Percentiles rank a stretch among this genome's conserved stretches.
These are phyloP conservation scores for Drosophila navojoa DNA, from an alignment of 1,140 invertebrate genomes.

Conservation along the genomic window DNA sequence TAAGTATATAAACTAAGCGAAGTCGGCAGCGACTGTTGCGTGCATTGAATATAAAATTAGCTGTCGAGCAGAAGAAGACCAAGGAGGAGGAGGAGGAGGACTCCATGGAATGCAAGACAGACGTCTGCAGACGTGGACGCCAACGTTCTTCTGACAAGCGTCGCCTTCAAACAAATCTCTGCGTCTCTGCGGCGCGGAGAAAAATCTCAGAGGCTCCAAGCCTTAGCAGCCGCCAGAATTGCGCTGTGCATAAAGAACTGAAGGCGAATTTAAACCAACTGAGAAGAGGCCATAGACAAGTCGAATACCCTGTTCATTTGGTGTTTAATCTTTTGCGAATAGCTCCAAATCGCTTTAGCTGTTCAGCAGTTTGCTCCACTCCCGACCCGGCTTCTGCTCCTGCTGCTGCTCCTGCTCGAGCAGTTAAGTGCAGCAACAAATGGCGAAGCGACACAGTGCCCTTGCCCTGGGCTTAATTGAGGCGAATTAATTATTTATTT, in stretches of 20 bases:
- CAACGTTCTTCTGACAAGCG: conserved; percentile 41
- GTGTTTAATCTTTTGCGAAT: too few relatives aligned
- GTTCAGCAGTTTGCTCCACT: background rate
- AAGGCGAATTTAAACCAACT: too few relatives aligned
- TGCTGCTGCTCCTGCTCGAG: too few relatives aligned
- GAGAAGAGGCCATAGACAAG: too few relatives aligned
- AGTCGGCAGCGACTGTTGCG: conserved; percentile 67
- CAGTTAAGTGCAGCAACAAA: conserved; percentile 9
- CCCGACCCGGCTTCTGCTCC: background rate
- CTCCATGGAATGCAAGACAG: background rate
- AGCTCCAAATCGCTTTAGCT: conserved; percentile 2
- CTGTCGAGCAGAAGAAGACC: background rate
- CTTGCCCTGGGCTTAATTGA: conserved; percentile 63
- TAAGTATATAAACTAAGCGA: conserved; percentile 61
- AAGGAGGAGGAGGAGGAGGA: background rate
- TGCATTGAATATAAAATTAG: conserved; percentile 80
- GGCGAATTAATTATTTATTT: conserved; percentile 83
- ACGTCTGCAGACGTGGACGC: conserved; percentile 31
- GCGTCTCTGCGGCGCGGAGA: background rate
- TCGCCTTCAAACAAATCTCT: conserved; percentile 40
- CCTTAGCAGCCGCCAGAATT: conserved; percentile 38
- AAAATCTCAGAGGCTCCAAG: conserved; percentile 27
- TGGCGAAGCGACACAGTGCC: conserved; percentile 36
- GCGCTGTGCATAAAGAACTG: conserved; percentile 48
- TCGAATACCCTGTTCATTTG: too few relatives aligned